Base-by-base conservation (phyloP, 2,797 vertebrate species). In the Gymnoscopelus microlampas region DNA sequence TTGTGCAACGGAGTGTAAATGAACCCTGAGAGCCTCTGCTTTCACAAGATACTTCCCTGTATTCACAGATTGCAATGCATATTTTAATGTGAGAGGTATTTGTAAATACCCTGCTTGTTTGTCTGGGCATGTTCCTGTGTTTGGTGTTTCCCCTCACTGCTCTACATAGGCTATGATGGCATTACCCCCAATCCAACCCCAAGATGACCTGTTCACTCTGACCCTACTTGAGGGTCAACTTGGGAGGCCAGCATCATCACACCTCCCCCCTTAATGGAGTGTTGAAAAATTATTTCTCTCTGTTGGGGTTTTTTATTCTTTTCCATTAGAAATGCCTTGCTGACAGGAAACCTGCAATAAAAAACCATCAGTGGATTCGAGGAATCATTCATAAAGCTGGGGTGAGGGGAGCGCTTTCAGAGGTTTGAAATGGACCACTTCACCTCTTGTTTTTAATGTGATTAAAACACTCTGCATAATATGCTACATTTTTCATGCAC, bases 231-330 rank as follows among this genome's bases (percentile, higher is more conserved):
- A 81, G 10, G 29, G 79, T 53, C 57, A 32, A 58, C 65, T 35
- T 51, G 66, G 59, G 70, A 84, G 57, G 57, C 35, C 53, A 53
- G 61, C 60, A 70, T 90, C 69, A 84, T 90, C 69, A 84, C 73
- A 83, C 71, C 77, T 74, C 80, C 51, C 51, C 63, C 61, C 80
- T 86, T 85, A 81, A 83, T 72, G 81, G 83, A 81, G 83, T 67
- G 73, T 63, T 73, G 48, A 76, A 74, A 84, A 87, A 75, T 63
- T 62, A 78, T 80, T 84, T 84, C 26, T 83, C 47, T 71, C 70
- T 80, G 76, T 64, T 60, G 63, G 69, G 60, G 60, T 71, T 82
- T 54, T 83, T 76, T 79, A 61, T 39, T 8, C 39, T 44, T 44
- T 44, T 44, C 39, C 39, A 68, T 68, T 64, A 77, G 35, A 73